Base-by-base conservation (phyloP, 2,888 invertebrate species). In the Eubasilissa splendida region DNA sequence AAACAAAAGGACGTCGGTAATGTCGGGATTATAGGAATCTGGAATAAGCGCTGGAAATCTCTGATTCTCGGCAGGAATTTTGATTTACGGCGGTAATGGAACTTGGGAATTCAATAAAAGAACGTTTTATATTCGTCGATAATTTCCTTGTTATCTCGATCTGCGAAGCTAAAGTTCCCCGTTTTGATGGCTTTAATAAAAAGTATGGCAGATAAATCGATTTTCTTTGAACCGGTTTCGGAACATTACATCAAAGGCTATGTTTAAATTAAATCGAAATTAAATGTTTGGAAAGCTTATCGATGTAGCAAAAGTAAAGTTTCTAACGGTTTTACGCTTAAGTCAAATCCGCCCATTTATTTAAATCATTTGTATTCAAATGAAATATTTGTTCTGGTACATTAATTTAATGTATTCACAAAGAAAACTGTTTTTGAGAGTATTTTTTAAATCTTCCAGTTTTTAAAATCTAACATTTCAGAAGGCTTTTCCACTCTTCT, bases 81-180 rank as follows among this genome's bases (percentile, higher is more conserved):
- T 76, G 76, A 76, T 76, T 76, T 76, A 76, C 63, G 76, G 52
- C 63, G 31, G 63, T 33, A 58, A 53, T 63, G 63, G 76, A 76
- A 76, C 76, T 76, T 59, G 76, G 63, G 63, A 76, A 76, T 76
- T 76, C 76, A 76, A 76, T 76, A 76, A 76, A 63, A 76, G 53
- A 52, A 53, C 76, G 60, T 42, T 76, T 76, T 76, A 76, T 76
- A 76, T 76, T 63, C 76, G 76, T 59, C 76, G 76, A 76, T 63
- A 60, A 63, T 76, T 76, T 76, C 59, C 76, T 76, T 60, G 76
- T 76, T 76, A 76, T 76, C 76, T 76, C 53, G 70, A 70, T 70
- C 53, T 70, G 70, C 70, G 54, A 70, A 22, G 70, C 70, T 70
- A 14, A 10, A 70, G 70, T 50, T 42, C 12, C 31, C 54, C 14